Evolutionary conservation across 2,797 vertebrate genomes (phyloP).

Genomic region (Nasua narica): DNA sequence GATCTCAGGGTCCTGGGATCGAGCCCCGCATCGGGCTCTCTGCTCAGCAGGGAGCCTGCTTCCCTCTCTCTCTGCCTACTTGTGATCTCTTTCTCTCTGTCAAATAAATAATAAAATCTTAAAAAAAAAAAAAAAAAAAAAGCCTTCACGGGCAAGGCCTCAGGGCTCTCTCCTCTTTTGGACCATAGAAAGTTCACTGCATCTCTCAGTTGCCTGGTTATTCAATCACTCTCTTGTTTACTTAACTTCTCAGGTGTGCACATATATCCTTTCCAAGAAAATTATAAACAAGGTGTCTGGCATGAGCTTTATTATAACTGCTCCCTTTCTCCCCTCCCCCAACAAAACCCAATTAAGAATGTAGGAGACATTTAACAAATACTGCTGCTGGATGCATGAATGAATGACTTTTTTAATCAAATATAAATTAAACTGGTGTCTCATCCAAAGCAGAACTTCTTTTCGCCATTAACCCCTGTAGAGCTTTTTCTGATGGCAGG

Average conservation of each 20-base stretch:
- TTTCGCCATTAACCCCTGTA: slow-evolving; percentile 53
- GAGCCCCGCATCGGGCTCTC: too few species aligned
- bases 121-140: too few species aligned
- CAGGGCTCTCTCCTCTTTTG: background rate
- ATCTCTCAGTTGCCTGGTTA: slow-evolving; percentile 15
- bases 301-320: slow-evolving; percentile 61
- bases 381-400: slow-evolving; percentile 62
- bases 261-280: slow-evolving; percentile 62
- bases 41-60: too few species aligned
- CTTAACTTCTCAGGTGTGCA: slow-evolving; percentile 59
- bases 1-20: too few species aligned
- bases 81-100: too few species aligned
- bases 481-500: background rate
- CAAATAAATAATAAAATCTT: too few species aligned
- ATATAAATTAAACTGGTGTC: slow-evolving; percentile 65
- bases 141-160: background rate
- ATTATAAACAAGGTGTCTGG: slow-evolving; percentile 72
- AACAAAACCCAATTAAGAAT: slow-evolving; percentile 72
- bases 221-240: slow-evolving; percentile 61
- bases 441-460: slow-evolving; percentile 54
- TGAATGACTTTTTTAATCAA: slow-evolving; percentile 73
- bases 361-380: slow-evolving; percentile 76
- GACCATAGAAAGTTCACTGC: background rate
- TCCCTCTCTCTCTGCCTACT: too few species aligned
- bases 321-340: background rate